Evolutionary conservation across 2,797 vertebrate genomes (phyloP), one percentile per base, ranked within the genome.

Genomic region (Eurystomus glaucurus): DNA sequence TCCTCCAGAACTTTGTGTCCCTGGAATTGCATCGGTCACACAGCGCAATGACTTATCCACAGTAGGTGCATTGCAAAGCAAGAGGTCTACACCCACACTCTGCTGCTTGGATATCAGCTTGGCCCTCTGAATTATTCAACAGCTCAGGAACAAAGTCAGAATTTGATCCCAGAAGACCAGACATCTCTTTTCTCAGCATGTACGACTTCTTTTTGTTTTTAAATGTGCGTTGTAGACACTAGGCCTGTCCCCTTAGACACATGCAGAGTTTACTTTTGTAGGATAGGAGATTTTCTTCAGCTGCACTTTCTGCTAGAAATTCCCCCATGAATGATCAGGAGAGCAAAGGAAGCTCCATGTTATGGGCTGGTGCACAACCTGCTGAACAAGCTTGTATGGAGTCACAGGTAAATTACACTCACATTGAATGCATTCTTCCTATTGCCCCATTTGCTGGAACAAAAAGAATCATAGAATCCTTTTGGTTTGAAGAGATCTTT

Each of bases 391-490:
- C 14, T 3, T 9, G 33, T 39, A 64, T 9, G 33, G 43, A 68
- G 48, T 50, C 74, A 52, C 29, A 46, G n/a, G 16, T 22, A 14
- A 22, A 45, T 37, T 6, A 33, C 0, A 0, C 3, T 51, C 9
- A 0, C 6, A 5, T 28, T 0, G 0, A 85, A 10, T 1, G 3
- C 0, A 0, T n/a, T 74, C 29, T 37, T 94, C 29, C 29, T 26
- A 28, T 13, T 71, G 33, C 35, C 11, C 48, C 18, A 5, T n/a
- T 84, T 90, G 9, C 16, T 6, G 28, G 23, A 82, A 46, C 8
- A 74, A 14, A 25, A 22, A 86, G 21, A 31, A 62, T 62, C 26
- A 62, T 13, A 29, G 26, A 62, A 13, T 29, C 5, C 16, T 41
- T 29, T 62, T 28, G 26, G 25, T 41, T 62, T 37, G 60, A 62